Evolutionary conservation across 2,113 vertebrate species (phyloP), one percentile per base, ranked within the genome.

Genomic region (Scomber scombrus): DNA sequence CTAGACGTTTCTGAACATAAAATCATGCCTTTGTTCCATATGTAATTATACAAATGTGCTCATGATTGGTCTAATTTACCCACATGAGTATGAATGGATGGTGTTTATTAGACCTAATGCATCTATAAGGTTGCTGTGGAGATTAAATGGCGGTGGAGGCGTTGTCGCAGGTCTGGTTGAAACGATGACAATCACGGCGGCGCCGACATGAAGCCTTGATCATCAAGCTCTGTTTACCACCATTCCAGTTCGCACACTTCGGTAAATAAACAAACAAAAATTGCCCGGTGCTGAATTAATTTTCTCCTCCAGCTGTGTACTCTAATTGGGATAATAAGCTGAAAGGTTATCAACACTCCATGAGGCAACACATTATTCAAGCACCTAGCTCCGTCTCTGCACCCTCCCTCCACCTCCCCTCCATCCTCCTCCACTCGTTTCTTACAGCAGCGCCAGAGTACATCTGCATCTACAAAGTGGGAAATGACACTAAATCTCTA

Each of bases 261-360:
- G 60, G 88, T 91, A 93, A 93, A 93, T 93, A 94, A 93, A 93
- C 90, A 89, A 91, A 91, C 91, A 92, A 86, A 86, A 93, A 90
- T 85, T 81, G 88, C 80, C 76, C 74, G 14, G 71, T 82, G 84
- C 71, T 90, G 86, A 93, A 94, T 94, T 92, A 85, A 93, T 93
- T 93, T 88, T 76, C 89, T 91, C 90, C 91, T 93, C 91, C 93
- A 93, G 93, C 93, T 94, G 93, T 91, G 92, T 89, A 80, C 85
- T 88, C 87, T 94, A 94, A 95, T 94, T 93, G 91, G 91, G 91
- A 93, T 90, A 94, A 94, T 92, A 90, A 93, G 90, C 93, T 84
- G 86, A 94, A 94, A 93, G 92, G 93, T 95, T 95, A 94, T 93
- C 91, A 91, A 83, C 89, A 77, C 88, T 84, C 76, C 76, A 82